A percentile compares a stretch with the other conserved stretches of the same genome.
Conservation (phyloP, 2,113 vertebrate genomes). For the Mobula hypostoma region DNA sequence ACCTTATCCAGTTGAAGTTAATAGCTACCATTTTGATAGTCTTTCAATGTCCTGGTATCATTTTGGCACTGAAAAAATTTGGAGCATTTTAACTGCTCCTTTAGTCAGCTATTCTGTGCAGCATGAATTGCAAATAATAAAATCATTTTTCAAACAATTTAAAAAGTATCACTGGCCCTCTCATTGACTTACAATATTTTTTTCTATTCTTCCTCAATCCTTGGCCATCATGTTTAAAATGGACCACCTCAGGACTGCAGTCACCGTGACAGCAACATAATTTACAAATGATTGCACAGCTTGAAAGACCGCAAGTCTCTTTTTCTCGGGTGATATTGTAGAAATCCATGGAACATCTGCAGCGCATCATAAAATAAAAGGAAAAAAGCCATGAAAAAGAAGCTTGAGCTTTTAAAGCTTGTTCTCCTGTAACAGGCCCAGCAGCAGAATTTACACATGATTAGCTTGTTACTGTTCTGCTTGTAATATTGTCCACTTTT, state of each 20-base stretch:
- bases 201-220: background rate
- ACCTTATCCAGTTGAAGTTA: too few species aligned
- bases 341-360: background rate
- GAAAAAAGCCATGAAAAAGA: background rate
- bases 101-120: background rate
- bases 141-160: background rate
- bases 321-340: conserved; percentile 6
- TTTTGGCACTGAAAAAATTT: background rate
- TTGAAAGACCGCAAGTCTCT: conserved; percentile 1
- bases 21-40: background rate
- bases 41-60: background rate
- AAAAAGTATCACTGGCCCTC: background rate
- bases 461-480: background rate
- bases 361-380: background rate
- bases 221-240: background rate
- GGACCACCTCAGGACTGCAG: background rate
- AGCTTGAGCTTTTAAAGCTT: background rate
- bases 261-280: conserved; percentile 16
- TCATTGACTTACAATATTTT: background rate
- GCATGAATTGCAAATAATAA: background rate
- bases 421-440: background rate
- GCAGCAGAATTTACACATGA: background rate
- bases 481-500: background rate
- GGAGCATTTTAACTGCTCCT: background rate
- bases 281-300: conserved; percentile 27